These are phyloP conservation scores for Sarcophaga caerulescens DNA, from an alignment of 2,888 invertebrate species.

Conservation along the genomic window DNA sequence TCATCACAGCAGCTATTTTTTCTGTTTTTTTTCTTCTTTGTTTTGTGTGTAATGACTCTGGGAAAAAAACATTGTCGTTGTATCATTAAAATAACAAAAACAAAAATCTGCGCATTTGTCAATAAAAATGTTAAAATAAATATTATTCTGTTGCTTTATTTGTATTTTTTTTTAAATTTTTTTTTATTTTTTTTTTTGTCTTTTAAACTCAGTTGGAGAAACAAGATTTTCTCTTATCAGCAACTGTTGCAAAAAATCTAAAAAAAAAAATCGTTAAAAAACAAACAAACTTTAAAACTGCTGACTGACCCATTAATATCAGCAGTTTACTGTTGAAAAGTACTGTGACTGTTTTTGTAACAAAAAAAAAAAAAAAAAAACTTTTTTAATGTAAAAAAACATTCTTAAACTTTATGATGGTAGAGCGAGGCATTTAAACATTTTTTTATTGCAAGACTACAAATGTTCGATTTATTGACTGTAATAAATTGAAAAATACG, in stretches of 20 bases:
- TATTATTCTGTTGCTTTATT: neutral
- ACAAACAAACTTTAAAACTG: slow-evolving; percentile 34
- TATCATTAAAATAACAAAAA: slow-evolving; percentile 48
- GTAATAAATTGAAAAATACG: neutral
- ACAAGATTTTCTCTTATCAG: neutral
- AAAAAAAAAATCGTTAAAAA: neutral
- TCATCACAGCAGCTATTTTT: slow-evolving; percentile 33
- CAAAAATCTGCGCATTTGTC: slow-evolving; percentile 10
- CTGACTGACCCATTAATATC: slow-evolving; percentile 50
- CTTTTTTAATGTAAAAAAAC: neutral
- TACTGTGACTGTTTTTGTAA: neutral
- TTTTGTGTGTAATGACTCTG: neutral
- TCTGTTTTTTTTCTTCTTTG: too few species aligned
- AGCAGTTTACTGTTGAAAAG: neutral
- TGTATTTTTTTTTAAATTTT: too few species aligned
- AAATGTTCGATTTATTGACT: neutral
- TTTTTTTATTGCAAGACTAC: neutral
- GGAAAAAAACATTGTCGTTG: slow-evolving; percentile 36
- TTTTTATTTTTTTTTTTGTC: too few species aligned
- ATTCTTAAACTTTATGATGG: neutral
- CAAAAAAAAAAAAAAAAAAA: too few species aligned
- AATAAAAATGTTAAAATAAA: slow-evolving; percentile 25
- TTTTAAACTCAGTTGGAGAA: neutral
- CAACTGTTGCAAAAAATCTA: neutral
- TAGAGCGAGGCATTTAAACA: too few species aligned